These are phyloP conservation scores for Orchestes rusci DNA, from an alignment of 2,888 invertebrate genomes.

Conservation along the genomic window DNA sequence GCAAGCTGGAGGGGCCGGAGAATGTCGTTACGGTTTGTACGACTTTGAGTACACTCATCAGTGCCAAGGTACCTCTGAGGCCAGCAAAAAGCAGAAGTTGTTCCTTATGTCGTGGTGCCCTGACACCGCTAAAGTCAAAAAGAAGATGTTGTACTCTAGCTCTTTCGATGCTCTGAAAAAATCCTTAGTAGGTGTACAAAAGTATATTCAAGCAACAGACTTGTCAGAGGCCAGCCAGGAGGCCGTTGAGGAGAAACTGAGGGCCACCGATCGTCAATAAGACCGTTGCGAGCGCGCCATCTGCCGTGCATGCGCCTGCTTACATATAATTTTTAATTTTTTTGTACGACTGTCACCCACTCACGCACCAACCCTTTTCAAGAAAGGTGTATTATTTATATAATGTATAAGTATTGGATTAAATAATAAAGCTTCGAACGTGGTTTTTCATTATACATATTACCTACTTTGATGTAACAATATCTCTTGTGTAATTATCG, in stretches of 20 bases:
- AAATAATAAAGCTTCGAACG: slow-evolving; percentile 43
- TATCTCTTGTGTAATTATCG: slow-evolving; percentile 15
- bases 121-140: slow-evolving; percentile 89
- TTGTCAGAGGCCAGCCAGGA: slow-evolving; percentile 89
- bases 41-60: slow-evolving; percentile 98
- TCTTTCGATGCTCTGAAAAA: slow-evolving; percentile 98
- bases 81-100: slow-evolving; percentile 94
- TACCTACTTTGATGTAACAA: slow-evolving; percentile 13
- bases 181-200: slow-evolving; percentile 92
- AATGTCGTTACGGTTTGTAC: slow-evolving; percentile 97
- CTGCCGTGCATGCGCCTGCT: slow-evolving; percentile 8
- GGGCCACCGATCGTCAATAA: slow-evolving; percentile 90
- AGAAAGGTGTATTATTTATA: slow-evolving; percentile 43
- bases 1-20: slow-evolving; percentile 83
- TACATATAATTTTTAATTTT: slow-evolving; percentile 17
- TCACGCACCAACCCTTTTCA: slow-evolving; percentile 39
- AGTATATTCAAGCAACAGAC: slow-evolving; percentile 96
- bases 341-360: slow-evolving; percentile 34
- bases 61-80: slow-evolving; percentile 94
- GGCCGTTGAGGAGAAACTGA: slow-evolving; percentile 88
- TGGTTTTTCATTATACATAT: slow-evolving; percentile 26
- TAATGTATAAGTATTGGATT: slow-evolving; percentile 46
- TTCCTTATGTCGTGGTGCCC: slow-evolving; percentile 99
- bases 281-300: slow-evolving; percentile 7
- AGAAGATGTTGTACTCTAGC: slow-evolving; percentile 85